These are phyloP conservation scores for Panopea generosa DNA, from an alignment of 2,888 invertebrate species.

Conservation along the genomic window DNA sequence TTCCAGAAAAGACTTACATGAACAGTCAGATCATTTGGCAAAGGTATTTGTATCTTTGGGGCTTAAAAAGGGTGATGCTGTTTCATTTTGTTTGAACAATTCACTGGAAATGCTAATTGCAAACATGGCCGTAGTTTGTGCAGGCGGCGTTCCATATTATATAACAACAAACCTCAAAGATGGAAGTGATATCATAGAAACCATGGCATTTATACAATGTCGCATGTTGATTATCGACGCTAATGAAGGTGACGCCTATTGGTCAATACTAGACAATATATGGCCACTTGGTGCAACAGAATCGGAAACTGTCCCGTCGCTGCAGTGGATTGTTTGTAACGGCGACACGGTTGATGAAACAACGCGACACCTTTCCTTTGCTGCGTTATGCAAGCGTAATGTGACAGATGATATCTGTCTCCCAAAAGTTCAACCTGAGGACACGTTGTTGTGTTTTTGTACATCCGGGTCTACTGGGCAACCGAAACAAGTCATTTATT, in stretches of 20 bases:
- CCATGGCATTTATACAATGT: neutral
- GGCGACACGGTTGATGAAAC: neutral
- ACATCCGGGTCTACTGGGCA: slow-evolving; percentile 47
- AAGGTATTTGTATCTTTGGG: neutral
- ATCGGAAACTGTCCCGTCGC: neutral
- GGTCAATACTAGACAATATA: slow-evolving; percentile 11
- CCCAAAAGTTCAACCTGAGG: slow-evolving; percentile 38
- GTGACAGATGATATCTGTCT: neutral
- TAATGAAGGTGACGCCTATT: slow-evolving; percentile 1
- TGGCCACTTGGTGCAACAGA: neutral
- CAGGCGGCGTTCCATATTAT: slow-evolving; percentile 6
- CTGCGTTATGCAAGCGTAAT: neutral
- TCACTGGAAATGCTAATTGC: neutral
- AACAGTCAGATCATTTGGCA: neutral
- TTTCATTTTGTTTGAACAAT: slow-evolving; percentile 14
- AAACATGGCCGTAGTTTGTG: neutral
- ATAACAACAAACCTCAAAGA: neutral
- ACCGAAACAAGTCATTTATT: slow-evolving; percentile 19
- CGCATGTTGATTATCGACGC: slow-evolving; percentile 11
- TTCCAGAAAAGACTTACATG: neutral
- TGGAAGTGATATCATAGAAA: slow-evolving; percentile 15
- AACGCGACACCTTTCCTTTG: neutral
- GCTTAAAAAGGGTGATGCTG: neutral
- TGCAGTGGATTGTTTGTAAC: slow-evolving; percentile 23
- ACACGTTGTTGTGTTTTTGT: slow-evolving; percentile 25